Conservation (phyloP, 1,140 invertebrate genomes). For the Pseudomyrmex gracilis region DNA sequence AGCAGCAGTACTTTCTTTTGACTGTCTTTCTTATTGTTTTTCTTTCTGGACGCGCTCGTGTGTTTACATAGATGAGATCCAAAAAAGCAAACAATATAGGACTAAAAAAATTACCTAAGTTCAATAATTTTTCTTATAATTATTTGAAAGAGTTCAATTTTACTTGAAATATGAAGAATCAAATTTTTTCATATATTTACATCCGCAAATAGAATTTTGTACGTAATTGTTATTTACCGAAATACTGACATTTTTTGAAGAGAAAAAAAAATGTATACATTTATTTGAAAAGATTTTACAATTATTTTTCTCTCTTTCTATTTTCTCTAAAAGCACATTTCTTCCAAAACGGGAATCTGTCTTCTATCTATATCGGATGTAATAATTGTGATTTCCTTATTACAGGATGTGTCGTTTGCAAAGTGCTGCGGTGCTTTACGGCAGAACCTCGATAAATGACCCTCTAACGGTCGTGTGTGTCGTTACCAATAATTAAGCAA, state of each 20-base stretch:
- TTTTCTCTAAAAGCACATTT: not conserved
- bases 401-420: not conserved
- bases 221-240: too few species aligned
- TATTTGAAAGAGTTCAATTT: too few species aligned
- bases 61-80: not conserved
- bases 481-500: conserved; percentile 46
- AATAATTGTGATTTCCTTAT: conserved; percentile 11
- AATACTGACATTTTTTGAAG: too few species aligned
- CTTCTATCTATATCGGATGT: not conserved
- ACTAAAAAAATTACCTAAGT: too few species aligned
- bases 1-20: not conserved
- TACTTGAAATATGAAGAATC: too few species aligned
- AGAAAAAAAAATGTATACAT: not conserved
- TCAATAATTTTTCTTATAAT: too few species aligned
- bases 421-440: not conserved
- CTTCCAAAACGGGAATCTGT: not conserved
- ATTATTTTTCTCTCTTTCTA: not conserved
- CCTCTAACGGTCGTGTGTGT: conserved; percentile 31
- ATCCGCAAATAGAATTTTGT: too few species aligned
- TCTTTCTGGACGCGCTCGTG: not conserved
- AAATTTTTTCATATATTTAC: too few species aligned
- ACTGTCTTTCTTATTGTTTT: not conserved
- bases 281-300: not conserved
- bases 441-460: not conserved
- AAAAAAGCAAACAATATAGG: not conserved